Evolutionary conservation across 2,797 vertebrate species (phyloP), one percentile per base, ranked within the genome.

Genomic region (Propithecus deckenii): DNA sequence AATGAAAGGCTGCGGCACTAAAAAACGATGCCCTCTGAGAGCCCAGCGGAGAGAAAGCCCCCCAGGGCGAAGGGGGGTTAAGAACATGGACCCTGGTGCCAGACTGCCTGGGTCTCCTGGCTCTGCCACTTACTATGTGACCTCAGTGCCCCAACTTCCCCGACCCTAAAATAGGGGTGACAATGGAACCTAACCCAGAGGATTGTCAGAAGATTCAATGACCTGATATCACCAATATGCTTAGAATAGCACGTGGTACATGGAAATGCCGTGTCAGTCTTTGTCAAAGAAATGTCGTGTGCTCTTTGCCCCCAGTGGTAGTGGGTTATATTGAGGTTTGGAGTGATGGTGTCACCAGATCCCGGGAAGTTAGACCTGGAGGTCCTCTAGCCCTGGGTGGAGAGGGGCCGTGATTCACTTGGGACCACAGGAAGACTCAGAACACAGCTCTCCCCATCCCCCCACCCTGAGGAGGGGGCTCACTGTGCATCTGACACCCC

Each of bases 21-120:
- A 30, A 12, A 13, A 22, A 1, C 2, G 0, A 8, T 0, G 0
- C 38, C 32, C 41, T 80, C 52, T 1, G 1, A n/a, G 75, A 59
- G 48, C 11, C 7, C 0, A 14, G 43, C 50, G 35, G 76, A 67
- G 57, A 88, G 18, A 50, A 32, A 46, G 65, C 25, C 35, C 25
- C 1, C 2, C 6, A 28, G 0, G 6, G 10, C 0, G 1, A n/a
- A 7, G 10, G 55, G 18, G 18, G 2, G 15, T 10, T 69, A 12
- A 46, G 69, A 91, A 63, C 13, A 0, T 4, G n/a, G 5, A 38
- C 23, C 75, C 67, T 3, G 18, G 32, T 28, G 57, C 30, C 75
- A 65, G 41, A 6, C 5, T 7, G 8, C 65, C 41, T 7, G 20
- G 10, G 22, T 35, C 48, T 30, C 72, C 43, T 11, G 6, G 61